phyloP scores from a whole-genome alignment of 2,797 vertebrate species.

The Babyrousa celebensis region DNA sequence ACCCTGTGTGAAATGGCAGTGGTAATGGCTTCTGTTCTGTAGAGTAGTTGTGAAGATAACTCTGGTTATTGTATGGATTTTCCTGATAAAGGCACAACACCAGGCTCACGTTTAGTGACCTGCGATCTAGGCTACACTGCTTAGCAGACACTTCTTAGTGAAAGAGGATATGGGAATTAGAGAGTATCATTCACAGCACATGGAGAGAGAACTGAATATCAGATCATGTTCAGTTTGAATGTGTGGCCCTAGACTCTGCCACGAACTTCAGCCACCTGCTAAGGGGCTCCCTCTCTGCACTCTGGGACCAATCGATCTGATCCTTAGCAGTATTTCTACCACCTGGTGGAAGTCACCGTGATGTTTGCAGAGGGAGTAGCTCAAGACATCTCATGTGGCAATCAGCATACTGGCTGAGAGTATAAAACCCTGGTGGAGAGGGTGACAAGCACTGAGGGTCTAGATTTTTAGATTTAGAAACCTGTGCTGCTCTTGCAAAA shows the following conservation, averaged over 20 bases:
- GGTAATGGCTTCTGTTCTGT: background rate
- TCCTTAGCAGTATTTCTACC: background rate
- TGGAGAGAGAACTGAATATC: constrained; percentile 15
- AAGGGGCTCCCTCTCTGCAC: background rate
- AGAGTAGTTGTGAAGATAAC: background rate
- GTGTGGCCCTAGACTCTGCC: background rate
- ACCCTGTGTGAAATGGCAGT: background rate
- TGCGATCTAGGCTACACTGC: background rate
- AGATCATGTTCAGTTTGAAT: background rate
- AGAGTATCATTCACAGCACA: background rate
- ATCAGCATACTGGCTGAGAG: background rate
- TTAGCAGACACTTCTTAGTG: background rate
- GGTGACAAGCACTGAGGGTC: background rate
- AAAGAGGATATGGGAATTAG: background rate
- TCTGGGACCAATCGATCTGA: no score
- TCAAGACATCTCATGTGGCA: background rate
- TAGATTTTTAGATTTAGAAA: constrained; percentile 41
- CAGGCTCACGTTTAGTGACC: background rate
- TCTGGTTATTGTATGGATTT: background rate
- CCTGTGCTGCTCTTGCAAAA: constrained; percentile 9
- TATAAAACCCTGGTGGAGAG: background rate
- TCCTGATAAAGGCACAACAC: background rate
- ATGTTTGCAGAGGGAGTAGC: background rate
- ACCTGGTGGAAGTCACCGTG: background rate
- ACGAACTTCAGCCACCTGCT: background rate